Conservation (phyloP, 1,140 invertebrate genomes). For the Drosophila mayri region DNA sequence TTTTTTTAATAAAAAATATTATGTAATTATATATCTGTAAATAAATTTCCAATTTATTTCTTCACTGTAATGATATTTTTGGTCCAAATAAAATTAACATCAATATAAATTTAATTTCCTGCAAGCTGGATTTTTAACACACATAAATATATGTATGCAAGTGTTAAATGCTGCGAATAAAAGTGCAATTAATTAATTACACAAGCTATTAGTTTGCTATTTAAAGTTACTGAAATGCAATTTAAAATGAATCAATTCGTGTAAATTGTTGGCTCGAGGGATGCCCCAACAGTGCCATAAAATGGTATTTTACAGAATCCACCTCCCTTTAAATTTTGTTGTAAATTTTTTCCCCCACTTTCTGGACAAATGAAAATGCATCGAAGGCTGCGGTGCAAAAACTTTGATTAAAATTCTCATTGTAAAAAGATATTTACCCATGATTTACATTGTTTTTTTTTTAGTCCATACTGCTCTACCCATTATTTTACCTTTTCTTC, state of each 20-base stretch:
- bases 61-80: background rate
- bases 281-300: background rate
- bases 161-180: slow-evolving; percentile 33
- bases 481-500: slow-evolving; percentile 10
- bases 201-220: slow-evolving; percentile 39
- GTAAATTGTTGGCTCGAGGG: slow-evolving; percentile 23
- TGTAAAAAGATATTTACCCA: slow-evolving; percentile 71
- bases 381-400: slow-evolving; percentile 35
- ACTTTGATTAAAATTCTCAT: slow-evolving; percentile 76
- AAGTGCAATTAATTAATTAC: slow-evolving; percentile 54
- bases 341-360: background rate
- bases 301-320: background rate
- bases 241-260: slow-evolving; percentile 52
- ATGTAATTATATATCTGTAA: background rate
- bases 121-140: slow-evolving; percentile 4
- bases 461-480: slow-evolving; percentile 6
- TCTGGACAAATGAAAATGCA: slow-evolving; percentile 12
- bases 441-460: slow-evolving; percentile 49
- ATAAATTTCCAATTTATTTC: background rate
- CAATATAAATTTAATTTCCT: background rate
- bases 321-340: background rate
- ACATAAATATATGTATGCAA: slow-evolving; percentile 15
- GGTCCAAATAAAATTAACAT: slow-evolving; percentile 1
- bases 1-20: background rate
- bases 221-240: slow-evolving; percentile 38